Base-by-base conservation (phyloP, 2,113 vertebrate genomes). In the Chascanopsetta lugubris region DNA sequence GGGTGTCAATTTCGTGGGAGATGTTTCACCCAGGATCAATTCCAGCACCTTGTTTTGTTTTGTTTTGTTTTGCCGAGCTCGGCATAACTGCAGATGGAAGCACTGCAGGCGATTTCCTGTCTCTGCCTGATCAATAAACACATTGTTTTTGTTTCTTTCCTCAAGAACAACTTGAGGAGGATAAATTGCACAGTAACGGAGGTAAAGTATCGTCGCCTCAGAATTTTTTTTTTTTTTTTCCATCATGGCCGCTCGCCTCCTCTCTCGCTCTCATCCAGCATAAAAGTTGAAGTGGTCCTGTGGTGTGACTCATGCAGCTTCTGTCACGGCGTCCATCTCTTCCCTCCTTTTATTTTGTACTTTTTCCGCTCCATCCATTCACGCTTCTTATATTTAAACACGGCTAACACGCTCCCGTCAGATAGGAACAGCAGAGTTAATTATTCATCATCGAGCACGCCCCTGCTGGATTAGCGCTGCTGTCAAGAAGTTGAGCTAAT, bases 161-260 rank as follows among this genome's bases (percentile, higher is more conserved):
- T 42, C 32, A 89, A 93, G 93, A 93, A 88, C 90, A 93, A 93
- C 93, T 92, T 71, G 93, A 93, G 84, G 92, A 93, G 67, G 91
- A 93, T 83, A 90, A 88, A 84, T 88, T 93, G 82, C 91, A 92
- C 79, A 91, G 84, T 86, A 91, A 93, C 6, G 93, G 88, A 92
- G 93, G 93, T 93, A 91, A 92, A 70, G 86, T 85, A 91, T 89
- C 64, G 51, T 83, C 80, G 55, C 69, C 48, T 26, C 65, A 60
- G 78, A 60, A 68, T 56, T 46, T 17, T 27, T 56, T n/a, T n/a
- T n/a, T n/a, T n/a, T n/a, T n/a, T n/a, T n/a, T n/a, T n/a, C 59
- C 69, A 82, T 74, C 63, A 34, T 53, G 54, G 75, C 77, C 77
- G 67, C 63, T 67, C 75, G 71, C 67, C 36, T 63, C 79, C 36